Evolutionary conservation across 2,888 invertebrate species (phyloP).

Genomic region (Ectemnius cavifrons): DNA sequence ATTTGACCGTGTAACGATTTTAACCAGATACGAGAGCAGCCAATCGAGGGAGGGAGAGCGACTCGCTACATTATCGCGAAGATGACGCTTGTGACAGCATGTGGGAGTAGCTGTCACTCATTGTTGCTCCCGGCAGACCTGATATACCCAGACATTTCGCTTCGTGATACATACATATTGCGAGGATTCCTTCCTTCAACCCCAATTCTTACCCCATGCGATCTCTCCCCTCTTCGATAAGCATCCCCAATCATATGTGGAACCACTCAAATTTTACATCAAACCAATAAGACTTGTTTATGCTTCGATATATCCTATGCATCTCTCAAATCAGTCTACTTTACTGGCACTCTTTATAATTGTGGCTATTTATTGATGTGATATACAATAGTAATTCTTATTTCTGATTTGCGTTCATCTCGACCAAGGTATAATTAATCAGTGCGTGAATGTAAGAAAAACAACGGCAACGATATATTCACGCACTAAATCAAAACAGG

Average conservation of each 20-base stretch:
- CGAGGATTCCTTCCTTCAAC: constrained; percentile 39
- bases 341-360: too few relatives aligned
- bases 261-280: too few relatives aligned
- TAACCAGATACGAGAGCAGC: constrained; percentile 64
- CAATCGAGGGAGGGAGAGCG: constrained; percentile 52
- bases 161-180: constrained; percentile 44
- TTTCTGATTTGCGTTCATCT: too few relatives aligned
- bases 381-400: too few relatives aligned
- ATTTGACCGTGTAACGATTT: constrained; percentile 67
- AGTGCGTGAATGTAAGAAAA: too few relatives aligned
- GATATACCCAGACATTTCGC: constrained; percentile 66
- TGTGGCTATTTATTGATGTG: too few relatives aligned
- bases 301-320: neutral
- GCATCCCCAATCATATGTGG: constrained; percentile 28
- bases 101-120: constrained; percentile 78
- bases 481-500: too few relatives aligned
- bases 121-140: constrained; percentile 69
- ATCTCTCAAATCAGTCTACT: neutral
- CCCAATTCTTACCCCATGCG: constrained; percentile 53
- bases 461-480: too few relatives aligned
- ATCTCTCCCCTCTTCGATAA: constrained; percentile 39
- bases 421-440: too few relatives aligned
- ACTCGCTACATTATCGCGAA: constrained; percentile 68
- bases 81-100: constrained; percentile 73
- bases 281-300: too few relatives aligned